These are phyloP conservation scores for Mionectes olivaceus DNA, from an alignment of 2,797 vertebrate species.

Conservation along the genomic window DNA sequence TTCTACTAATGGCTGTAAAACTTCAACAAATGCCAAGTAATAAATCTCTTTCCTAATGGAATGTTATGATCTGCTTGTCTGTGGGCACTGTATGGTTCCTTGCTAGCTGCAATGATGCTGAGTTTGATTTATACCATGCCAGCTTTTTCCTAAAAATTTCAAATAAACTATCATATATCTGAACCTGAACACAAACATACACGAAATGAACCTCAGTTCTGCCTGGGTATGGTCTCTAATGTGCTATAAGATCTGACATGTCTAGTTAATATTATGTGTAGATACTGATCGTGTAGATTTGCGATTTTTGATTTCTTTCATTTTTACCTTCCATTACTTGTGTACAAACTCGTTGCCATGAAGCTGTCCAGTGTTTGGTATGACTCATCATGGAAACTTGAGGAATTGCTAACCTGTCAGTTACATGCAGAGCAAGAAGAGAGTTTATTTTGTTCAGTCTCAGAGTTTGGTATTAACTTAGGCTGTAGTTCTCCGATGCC, in stretches of 20 bases:
- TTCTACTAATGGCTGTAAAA: neutral
- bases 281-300: neutral
- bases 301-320: neutral
- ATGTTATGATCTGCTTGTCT: rapidly evolving
- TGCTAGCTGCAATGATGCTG: neutral
- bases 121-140: neutral
- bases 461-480: neutral
- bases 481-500: neutral
- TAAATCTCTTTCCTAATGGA: neutral
- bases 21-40: neutral
- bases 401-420: neutral
- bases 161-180: neutral
- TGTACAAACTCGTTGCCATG: neutral
- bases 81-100: neutral
- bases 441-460: neutral
- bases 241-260: neutral
- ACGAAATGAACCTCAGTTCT: neutral
- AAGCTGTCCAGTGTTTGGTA: neutral
- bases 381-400: neutral
- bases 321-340: neutral
- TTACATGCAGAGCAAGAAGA: neutral
- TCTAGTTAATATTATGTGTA: neutral
- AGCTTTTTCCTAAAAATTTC: neutral
- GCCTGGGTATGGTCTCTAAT: neutral
- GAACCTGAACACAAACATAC: neutral